Conservation (phyloP, 2,113 vertebrate species). For the Pagrus major region DNA sequence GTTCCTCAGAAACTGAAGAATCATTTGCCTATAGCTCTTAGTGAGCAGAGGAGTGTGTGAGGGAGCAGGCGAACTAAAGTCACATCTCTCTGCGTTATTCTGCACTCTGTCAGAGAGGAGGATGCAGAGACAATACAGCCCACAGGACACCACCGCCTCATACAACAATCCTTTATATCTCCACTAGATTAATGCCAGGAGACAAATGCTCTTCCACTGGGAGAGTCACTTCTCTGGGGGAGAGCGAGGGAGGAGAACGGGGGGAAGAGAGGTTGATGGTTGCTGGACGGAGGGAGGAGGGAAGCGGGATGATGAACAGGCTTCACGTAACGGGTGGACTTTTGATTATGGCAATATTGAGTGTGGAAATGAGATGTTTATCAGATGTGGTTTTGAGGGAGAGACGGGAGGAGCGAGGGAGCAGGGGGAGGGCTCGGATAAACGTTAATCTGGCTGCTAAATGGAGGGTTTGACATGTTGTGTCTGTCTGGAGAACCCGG, state of each 20-base stretch:
- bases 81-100: conserved; percentile 71
- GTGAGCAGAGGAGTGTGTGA: conserved; percentile 58
- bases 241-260: conserved; percentile 46
- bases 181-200: conserved; percentile 69
- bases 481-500: conserved; percentile 69
- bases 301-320: conserved; percentile 87
- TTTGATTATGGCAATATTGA: conserved; percentile 90
- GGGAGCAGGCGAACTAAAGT: conserved; percentile 68
- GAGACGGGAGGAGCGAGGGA: conserved; percentile 77
- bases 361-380: conserved; percentile 86
- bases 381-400: conserved; percentile 88
- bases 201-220: conserved; percentile 76
- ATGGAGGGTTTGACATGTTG: conserved; percentile 83
- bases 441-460: conserved; percentile 87
- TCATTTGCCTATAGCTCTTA: conserved; percentile 61
- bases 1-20: conserved; percentile 63
- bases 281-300: conserved; percentile 66
- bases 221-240: conserved; percentile 62
- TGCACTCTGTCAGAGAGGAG: conserved; percentile 68
- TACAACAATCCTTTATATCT: conserved; percentile 73
- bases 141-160: conserved; percentile 67
- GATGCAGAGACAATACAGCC: conserved; percentile 77
- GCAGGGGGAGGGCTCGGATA: conserved; percentile 79
- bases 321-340: conserved; percentile 82
- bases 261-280: conserved; percentile 46